A percentile compares a stretch with the other conserved stretches of the same genome.
Evolutionary conservation across 2,888 invertebrate genomes (phyloP).

Genomic region (Scaptodrosophila latifasciaeformis): DNA sequence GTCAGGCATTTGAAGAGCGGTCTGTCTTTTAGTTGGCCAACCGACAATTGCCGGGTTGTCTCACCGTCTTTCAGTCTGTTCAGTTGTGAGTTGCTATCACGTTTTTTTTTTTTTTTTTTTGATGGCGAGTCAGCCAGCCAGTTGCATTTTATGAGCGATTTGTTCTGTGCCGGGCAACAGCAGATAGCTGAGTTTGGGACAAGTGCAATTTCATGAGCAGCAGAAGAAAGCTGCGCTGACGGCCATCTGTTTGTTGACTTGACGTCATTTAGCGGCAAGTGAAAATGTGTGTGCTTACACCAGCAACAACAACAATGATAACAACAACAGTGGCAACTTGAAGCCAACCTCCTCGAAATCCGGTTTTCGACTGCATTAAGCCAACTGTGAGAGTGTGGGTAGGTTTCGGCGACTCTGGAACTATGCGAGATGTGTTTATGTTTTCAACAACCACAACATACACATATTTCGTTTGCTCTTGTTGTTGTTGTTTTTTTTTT

Average conservation of each 20-base stretch:
- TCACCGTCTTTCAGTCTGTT: no score
- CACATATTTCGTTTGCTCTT: slow-evolving; percentile 36
- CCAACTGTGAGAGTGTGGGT: slow-evolving; percentile 20
- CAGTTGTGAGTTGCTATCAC: no score
- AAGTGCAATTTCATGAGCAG: slow-evolving; percentile 43
- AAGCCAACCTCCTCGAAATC: no score
- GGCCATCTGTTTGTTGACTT: slow-evolving; percentile 53
- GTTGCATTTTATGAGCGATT: slow-evolving; percentile 5
- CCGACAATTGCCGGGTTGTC: no score
- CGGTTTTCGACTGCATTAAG: slow-evolving; percentile 52
- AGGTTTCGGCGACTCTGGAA: no score
- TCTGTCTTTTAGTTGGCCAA: not conserved
- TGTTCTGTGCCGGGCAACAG: slow-evolving; percentile 8
- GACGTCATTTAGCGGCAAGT: slow-evolving; percentile 67
- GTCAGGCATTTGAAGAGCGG: slow-evolving; percentile 17
- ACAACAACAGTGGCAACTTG: slow-evolving; percentile 27
- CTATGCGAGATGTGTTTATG: slow-evolving; percentile 58
- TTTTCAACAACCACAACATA: slow-evolving; percentile 46
- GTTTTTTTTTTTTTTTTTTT: no score
- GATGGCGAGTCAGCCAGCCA: no score
- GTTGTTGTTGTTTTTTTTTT: slow-evolving; percentile 25
- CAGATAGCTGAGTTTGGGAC: no score
- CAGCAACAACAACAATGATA: slow-evolving; percentile 31
- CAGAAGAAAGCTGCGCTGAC: slow-evolving; percentile 51
- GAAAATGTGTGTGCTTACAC: slow-evolving; percentile 52